phyloP scores from a whole-genome alignment of 37 sponge, comb jelly and placozoan species.

The Eunapius fragilis region DNA sequence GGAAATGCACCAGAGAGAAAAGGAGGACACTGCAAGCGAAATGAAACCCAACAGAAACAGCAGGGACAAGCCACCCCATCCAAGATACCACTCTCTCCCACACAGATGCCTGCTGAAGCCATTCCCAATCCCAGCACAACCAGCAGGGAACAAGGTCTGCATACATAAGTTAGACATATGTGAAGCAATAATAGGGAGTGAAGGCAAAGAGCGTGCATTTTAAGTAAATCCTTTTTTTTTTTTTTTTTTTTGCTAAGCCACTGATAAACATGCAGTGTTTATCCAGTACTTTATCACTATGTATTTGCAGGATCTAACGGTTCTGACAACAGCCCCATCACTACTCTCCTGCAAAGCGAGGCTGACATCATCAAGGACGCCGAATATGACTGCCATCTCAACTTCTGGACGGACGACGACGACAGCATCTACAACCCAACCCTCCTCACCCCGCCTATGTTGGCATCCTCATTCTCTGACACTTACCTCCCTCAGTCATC shows the following conservation, averaged over 20 bases:
- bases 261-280: no score
- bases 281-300: background rate
- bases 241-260: no score
- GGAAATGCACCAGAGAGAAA: slow-evolving; percentile 4
- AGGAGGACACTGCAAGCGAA: slow-evolving; percentile 25
- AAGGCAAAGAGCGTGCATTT: no score
- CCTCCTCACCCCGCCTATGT: slow-evolving; percentile 36
- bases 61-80: background rate
- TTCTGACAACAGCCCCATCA: background rate
- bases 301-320: no score
- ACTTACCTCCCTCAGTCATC: slow-evolving; percentile 58
- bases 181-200: no score
- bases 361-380: background rate
- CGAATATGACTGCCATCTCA: background rate
- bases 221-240: no score
- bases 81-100: background rate
- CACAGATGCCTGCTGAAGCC: background rate
- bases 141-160: background rate
- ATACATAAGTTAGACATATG: no score
- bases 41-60: background rate
- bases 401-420: slow-evolving; percentile 60
- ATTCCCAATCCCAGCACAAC: background rate
- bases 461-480: slow-evolving; percentile 57
- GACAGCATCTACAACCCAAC: slow-evolving; percentile 60
- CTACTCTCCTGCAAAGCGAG: background rate